A percentile compares a stretch with the other conserved stretches of the same genome.
Evolutionary conservation across 1,140 invertebrate species (phyloP).

Genomic region (Orius laevigatus): DNA sequence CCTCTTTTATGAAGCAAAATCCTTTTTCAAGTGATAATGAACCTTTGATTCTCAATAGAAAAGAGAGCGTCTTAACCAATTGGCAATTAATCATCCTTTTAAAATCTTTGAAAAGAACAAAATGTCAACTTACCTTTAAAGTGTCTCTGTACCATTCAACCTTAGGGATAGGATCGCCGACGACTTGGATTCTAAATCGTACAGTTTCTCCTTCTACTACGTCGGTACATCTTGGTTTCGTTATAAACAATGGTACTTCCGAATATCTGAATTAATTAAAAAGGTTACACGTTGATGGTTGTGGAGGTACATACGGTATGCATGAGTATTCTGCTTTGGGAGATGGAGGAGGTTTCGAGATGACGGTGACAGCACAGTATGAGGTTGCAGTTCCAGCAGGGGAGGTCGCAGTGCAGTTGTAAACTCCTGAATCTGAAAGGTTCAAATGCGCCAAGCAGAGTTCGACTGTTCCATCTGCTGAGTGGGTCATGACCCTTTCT

Average conservation of each 20-base stretch:
- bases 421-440: not conserved
- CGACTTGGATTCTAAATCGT: not conserved
- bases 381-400: not conserved
- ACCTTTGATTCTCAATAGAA: no score
- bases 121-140: conserved; percentile 4
- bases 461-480: conserved; percentile 1
- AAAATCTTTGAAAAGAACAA: no score
- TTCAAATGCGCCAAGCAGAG: not conserved
- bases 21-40: no score
- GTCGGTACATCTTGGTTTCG: not conserved
- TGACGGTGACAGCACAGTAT: not conserved
- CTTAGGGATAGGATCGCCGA: conserved; percentile 3
- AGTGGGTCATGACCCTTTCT: conserved; percentile 7
- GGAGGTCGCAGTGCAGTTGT: conserved; percentile 1
- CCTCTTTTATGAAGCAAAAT: no score
- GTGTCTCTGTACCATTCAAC: conserved; percentile 7
- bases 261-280: conserved; percentile 3
- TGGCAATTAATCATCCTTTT: no score
- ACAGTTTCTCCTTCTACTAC: conserved; percentile 3
- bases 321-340: not conserved
- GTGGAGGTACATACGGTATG: not conserved
- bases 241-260: conserved; percentile 2
- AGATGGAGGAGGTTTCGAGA: not conserved
- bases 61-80: no score
- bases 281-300: not conserved